Conservation (phyloP, 2,113 vertebrate species). For the Daboia siamensis region DNA sequence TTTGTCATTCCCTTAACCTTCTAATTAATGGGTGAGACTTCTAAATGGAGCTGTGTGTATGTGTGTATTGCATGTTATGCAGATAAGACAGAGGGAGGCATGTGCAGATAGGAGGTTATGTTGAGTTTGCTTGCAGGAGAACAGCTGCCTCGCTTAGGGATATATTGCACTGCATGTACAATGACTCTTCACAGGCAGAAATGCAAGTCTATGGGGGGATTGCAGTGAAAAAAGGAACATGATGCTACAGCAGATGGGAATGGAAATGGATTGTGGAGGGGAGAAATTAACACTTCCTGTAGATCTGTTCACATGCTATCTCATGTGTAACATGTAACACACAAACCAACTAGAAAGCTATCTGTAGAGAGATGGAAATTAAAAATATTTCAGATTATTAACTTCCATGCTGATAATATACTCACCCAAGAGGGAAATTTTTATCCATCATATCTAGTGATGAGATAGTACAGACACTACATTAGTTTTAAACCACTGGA, state of each 20-base stretch:
- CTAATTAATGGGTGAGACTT: conserved; percentile 17
- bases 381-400: background rate
- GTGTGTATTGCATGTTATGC: background rate
- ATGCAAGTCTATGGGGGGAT: conserved; percentile 19
- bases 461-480: background rate
- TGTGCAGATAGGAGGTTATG: background rate
- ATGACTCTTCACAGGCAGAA: conserved; percentile 26
- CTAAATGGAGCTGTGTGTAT: background rate
- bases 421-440: background rate
- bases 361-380: background rate
- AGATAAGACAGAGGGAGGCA: background rate
- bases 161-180: conserved; percentile 19
- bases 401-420: background rate
- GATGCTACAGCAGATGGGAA: conserved; percentile 8
- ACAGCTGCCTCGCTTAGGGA: conserved; percentile 23
- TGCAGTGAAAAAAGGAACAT: background rate
- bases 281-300: background rate
- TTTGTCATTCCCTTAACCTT: conserved; percentile 26
- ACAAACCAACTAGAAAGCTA: background rate
- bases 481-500: background rate
- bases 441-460: background rate
- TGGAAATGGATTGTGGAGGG: background rate
- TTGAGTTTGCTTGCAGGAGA: conserved; percentile 2
- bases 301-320: background rate
- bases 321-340: background rate